Conservation (phyloP, 2,797 vertebrate species). For the Gorsachius magnificus region DNA sequence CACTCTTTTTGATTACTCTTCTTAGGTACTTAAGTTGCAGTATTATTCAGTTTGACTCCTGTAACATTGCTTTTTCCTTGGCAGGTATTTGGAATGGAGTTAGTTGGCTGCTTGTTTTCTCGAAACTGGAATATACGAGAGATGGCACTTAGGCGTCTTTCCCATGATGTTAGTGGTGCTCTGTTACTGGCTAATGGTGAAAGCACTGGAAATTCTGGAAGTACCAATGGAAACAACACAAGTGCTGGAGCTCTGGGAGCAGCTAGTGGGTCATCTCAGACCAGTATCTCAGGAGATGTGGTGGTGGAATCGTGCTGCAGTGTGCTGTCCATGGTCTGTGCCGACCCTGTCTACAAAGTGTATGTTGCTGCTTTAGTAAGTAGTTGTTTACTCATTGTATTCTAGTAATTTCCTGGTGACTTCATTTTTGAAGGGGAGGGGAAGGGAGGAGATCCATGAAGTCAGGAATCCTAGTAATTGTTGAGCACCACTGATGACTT, state of each 20-base stretch:
- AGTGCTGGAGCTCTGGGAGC: constrained; percentile 66
- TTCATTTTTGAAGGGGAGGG: background rate
- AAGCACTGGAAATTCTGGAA: constrained; percentile 81
- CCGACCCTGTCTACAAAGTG: constrained; percentile 92
- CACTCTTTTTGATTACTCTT: background rate
- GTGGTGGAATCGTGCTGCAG: constrained; percentile 89
- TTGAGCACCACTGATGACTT: background rate
- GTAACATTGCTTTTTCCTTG: background rate
- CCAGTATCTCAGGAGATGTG: constrained; percentile 82
- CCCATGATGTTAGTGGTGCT: constrained; percentile 89
- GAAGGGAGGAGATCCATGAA: background rate
- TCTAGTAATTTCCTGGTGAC: background rate
- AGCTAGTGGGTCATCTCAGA: constrained; percentile 75
- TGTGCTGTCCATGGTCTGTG: constrained; percentile 88
- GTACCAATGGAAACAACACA: constrained; percentile 65
- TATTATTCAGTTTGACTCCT: background rate
- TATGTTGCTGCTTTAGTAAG: constrained; percentile 93
- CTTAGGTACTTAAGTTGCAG: background rate
- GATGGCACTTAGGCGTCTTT: constrained; percentile 88
- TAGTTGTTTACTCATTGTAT: constrained; percentile 39
- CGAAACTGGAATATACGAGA: constrained; percentile 92
- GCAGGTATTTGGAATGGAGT: constrained; percentile 88
- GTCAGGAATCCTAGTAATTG: background rate
- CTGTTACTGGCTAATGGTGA: constrained; percentile 88
- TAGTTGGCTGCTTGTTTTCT: constrained; percentile 91